Evolutionary conservation across 2,797 vertebrate species (phyloP).

Genomic region (Pagetopsis macropterus): DNA sequence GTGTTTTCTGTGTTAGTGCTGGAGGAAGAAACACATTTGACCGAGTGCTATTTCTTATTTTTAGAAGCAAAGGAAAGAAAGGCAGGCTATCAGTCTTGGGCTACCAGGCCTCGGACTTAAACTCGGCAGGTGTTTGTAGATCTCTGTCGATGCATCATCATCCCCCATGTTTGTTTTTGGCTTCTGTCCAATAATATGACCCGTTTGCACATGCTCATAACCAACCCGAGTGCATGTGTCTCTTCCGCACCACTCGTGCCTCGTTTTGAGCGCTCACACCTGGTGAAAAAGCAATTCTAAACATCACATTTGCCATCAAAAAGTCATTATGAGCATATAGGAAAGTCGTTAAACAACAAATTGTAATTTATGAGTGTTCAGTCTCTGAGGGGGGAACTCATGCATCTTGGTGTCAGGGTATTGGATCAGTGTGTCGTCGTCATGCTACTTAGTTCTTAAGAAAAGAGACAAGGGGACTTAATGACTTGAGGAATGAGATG

Average conservation of each 20-base stretch:
- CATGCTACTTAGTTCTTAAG: conserved; percentile 4
- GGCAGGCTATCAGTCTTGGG: conserved; percentile 13
- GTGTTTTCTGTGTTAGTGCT: neutral
- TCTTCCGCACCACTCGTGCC: neutral
- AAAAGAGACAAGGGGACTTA: conserved; percentile 9
- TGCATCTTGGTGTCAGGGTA: conserved; percentile 19
- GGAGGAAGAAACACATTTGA: neutral
- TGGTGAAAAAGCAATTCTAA: neutral
- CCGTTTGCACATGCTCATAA: conserved; percentile 17
- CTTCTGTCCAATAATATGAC: conserved; percentile 25
- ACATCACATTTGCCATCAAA: neutral
- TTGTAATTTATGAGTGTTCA: neutral
- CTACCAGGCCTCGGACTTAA: neutral
- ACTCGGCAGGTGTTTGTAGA: conserved; percentile 39
- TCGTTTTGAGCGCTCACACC: neutral
- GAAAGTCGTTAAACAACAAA: neutral
- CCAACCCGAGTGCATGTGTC: neutral
- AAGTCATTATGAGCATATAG: conserved; percentile 2
- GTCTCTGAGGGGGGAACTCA: neutral
- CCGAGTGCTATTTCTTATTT: conserved; percentile 13
- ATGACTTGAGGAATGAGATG: conserved; percentile 31
- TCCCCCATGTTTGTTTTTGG: conserved; percentile 29
- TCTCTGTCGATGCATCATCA: conserved; percentile 34
- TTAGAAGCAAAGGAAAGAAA: conserved; percentile 1
- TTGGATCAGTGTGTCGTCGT: conserved; percentile 50